Evolutionary conservation across 2,888 invertebrate genomes (phyloP).

Genomic region (Sepiola atlantica): DNA sequence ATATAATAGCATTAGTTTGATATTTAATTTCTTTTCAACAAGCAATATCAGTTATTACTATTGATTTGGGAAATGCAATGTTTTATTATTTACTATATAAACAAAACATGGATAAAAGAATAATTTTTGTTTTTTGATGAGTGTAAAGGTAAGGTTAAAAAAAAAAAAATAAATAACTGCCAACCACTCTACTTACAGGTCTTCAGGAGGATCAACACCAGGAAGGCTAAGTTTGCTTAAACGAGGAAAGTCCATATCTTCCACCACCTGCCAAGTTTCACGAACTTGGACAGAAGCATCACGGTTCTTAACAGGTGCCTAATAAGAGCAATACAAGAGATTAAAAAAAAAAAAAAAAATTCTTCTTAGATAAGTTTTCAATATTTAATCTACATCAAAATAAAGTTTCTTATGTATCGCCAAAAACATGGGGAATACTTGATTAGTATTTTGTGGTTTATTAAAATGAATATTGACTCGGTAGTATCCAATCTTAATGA

Average conservation of each 20-base stretch:
- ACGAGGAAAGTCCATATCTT: conserved; percentile 97
- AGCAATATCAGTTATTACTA: too few relatives aligned
- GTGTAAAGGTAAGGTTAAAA: background rate
- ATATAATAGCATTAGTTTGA: too few relatives aligned
- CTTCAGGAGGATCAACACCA: conserved; percentile 85
- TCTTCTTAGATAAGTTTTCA: background rate
- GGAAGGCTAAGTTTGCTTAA: conserved; percentile 94
- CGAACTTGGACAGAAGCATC: conserved; percentile 97
- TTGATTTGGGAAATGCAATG: too few relatives aligned
- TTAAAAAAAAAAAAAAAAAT: background rate
- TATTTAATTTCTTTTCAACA: too few relatives aligned
- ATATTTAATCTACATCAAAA: background rate
- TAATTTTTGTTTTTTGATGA: background rate
- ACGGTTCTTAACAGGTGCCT: conserved; percentile 89
- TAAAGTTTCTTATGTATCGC: background rate
- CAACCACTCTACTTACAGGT: conserved; percentile 77
- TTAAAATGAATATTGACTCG: too few relatives aligned
- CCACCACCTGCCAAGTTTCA: conserved; percentile 95
- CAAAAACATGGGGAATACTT: too few relatives aligned
- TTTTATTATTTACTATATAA: background rate
- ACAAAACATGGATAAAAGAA: background rate
- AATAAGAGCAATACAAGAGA: too few relatives aligned
- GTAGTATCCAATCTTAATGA: too few relatives aligned
- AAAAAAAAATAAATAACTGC: too few relatives aligned
- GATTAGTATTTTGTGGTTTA: too few relatives aligned